Evolutionary conservation across 2,113 vertebrate genomes (phyloP), one percentile per base, ranked within the genome.

Genomic region (Ceyx margarethae): DNA sequence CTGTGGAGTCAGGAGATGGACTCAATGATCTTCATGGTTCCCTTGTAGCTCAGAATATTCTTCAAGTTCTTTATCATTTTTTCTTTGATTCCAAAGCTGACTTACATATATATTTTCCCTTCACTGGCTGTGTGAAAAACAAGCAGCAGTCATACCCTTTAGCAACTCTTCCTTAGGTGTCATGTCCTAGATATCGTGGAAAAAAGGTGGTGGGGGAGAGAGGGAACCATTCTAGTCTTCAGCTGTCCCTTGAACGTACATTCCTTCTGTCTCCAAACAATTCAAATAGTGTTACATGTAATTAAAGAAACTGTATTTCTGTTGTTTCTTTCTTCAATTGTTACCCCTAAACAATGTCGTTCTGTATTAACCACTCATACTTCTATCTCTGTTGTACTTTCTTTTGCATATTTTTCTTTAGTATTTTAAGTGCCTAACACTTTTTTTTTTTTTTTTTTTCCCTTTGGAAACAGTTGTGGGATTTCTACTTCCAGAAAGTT

Each of bases 1-100:
- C 3, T 10, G 6, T 23, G 12, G 17, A 75, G 17, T 48, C 45
- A 31, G 5, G 19, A 56, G 12, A 4, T 35, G 5, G 23, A 67
- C 18, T 53, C 2, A 0, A 3, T 48, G 51, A 53, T 28, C 8
- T 7, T 71, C 0, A 0, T 6, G 3, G 3, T 9, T 61, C 2
- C 11, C 10, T 56, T 81, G 28, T 20, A 69, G 6, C 21, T 73
- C 45, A 50, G 5, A 7, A n/a, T 62, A 62, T 50, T 50, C 43
- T 42, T 88, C 11, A 65, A 64, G 13, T 42, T 56, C 17, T 48
- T 69, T 1, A 33, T 13, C 2, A 56, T 9, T 26, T 69, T 82
- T 82, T 17, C 9, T 60, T 73, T n/a, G 9, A 42, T 54, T 89
- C 48, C 2, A 10, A 29, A 71, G 4, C 11, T 43, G 45, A 40